phyloP scores from a whole-genome alignment of 2,113 vertebrate genomes.

The Hiodon alosoides region DNA sequence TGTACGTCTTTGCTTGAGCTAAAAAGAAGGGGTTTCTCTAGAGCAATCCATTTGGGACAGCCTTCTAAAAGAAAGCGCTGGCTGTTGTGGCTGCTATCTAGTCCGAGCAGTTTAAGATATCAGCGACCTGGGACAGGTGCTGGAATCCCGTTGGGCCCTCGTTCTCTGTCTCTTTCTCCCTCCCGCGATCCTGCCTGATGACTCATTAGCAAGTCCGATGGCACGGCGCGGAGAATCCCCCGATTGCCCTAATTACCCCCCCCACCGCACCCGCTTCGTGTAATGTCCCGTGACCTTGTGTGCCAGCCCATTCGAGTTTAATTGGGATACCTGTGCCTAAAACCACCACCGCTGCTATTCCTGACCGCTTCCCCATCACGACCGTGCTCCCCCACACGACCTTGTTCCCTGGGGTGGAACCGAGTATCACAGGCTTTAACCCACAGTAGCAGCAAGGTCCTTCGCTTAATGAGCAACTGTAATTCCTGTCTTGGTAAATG shows the following conservation, averaged over 20 bases:
- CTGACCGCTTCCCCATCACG: too few relatives aligned
- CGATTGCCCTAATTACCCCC: slow-evolving; percentile 42
- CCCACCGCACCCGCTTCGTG: not conserved
- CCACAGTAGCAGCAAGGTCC: not conserved
- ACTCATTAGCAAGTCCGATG: slow-evolving; percentile 28
- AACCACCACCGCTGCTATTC: too few relatives aligned
- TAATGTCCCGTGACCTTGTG: not conserved
- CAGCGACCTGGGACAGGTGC: not conserved
- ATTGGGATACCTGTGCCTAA: too few relatives aligned
- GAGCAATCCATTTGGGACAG: too few relatives aligned
- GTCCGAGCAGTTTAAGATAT: not conserved
- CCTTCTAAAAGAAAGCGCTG: too few relatives aligned
- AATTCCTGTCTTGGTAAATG: not conserved
- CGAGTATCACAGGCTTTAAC: not conserved
- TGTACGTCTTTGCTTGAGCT: too few relatives aligned
- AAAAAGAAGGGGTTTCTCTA: too few relatives aligned
- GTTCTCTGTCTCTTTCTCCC: slow-evolving; percentile 4
- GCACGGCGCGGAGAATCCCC: slow-evolving; percentile 26
- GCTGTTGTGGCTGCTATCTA: too few relatives aligned
- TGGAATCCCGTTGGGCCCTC: not conserved
- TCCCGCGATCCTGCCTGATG: slow-evolving; percentile 18
- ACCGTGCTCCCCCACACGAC: too few relatives aligned
- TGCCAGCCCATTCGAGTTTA: too few relatives aligned
- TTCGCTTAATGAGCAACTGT: not conserved
- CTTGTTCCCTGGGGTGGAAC: not conserved